phyloP scores from a whole-genome alignment of 2,113 vertebrate genomes.

The Lycaon pictus region DNA sequence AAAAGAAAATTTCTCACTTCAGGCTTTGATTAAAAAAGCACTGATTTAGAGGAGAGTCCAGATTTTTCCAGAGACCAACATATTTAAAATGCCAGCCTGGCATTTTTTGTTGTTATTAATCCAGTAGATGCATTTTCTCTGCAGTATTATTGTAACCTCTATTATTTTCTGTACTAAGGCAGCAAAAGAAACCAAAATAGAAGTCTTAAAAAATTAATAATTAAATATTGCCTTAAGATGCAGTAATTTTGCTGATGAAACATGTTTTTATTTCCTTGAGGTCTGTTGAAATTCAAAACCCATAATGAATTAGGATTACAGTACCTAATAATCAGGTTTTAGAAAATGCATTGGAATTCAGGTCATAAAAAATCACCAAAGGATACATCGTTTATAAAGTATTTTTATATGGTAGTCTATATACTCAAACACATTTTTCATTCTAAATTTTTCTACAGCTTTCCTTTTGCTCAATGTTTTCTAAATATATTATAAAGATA shows the following conservation, averaged over 20 bases:
- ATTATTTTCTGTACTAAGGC: conserved; percentile 3
- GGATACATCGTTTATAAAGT: neutral
- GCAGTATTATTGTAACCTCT: neutral
- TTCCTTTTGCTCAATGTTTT: neutral
- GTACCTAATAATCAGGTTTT: neutral
- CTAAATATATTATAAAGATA: neutral
- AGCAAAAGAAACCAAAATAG: conserved; percentile 48
- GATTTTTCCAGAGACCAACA: conserved; percentile 21
- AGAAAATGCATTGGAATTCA: neutral
- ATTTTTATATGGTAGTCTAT: neutral
- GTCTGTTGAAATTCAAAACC: conserved; percentile 34
- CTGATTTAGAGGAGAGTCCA: conserved; percentile 61
- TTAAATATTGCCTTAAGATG: conserved; percentile 40
- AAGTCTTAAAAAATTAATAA: conserved; percentile 30
- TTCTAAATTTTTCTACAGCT: conserved; percentile 19
- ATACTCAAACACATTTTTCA: neutral
- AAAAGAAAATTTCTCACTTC: conserved; percentile 64
- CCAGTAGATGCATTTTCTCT: neutral
- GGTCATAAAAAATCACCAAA: neutral
- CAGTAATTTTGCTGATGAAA: neutral
- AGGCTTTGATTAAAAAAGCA: conserved; percentile 60
- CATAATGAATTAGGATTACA: neutral
- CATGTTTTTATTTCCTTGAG: neutral
- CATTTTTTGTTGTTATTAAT: neutral
- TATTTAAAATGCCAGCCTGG: neutral